Base-by-base conservation (phyloP, 2,797 vertebrate genomes). In the Schizopygopsis malacanthus region DNA sequence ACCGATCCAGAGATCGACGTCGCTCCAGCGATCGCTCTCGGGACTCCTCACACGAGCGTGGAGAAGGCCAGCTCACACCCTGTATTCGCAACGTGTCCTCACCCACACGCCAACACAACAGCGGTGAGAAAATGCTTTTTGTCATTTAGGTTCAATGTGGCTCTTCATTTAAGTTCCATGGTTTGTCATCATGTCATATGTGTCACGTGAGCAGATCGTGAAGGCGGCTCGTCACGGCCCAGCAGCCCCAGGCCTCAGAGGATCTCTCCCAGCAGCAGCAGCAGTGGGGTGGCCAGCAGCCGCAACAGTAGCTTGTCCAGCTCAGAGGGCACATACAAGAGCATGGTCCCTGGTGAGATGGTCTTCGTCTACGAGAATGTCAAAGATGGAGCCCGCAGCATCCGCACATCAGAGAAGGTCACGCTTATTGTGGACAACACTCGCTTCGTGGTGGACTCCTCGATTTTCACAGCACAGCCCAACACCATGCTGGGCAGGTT, bases 401-500 rank as follows among this genome's bases (percentile, higher is more conserved):
- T 97, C 22, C 93, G 98, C 84, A 96, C 96, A 0, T 97, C 97
- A 0, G 98, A 99, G 92, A 95, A 98, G 91, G 98, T 99, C 67
- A 99, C 98, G 0, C 95, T 99, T 15, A 99, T 99, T 41, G 98
- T 99, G 88, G 98, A 99, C 92, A 99, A 98, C 93, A 99, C 98
- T 12, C 97, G 98, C 94, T 99, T 99, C 90, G 98, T 99, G 81
- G 98, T 99, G 47, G 98, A 99, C 93, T 98, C 98, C 45, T 95
- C 97, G 47, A 98, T 99, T 94, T 99, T 99, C 91, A 99, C 96
- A 7, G 98, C 98, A 89, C 98, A 99, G 71, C 97, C 98, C 89
- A 99, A 99, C 91, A 99, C 98, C n/a, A 99, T 99, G 98, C 93
- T 99, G 96, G 98, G 98, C 94, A 98, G 98, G 98, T 99, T 91